These are phyloP conservation scores for Allacma fusca DNA, from an alignment of 2,888 invertebrate species.

Conservation along the genomic window DNA sequence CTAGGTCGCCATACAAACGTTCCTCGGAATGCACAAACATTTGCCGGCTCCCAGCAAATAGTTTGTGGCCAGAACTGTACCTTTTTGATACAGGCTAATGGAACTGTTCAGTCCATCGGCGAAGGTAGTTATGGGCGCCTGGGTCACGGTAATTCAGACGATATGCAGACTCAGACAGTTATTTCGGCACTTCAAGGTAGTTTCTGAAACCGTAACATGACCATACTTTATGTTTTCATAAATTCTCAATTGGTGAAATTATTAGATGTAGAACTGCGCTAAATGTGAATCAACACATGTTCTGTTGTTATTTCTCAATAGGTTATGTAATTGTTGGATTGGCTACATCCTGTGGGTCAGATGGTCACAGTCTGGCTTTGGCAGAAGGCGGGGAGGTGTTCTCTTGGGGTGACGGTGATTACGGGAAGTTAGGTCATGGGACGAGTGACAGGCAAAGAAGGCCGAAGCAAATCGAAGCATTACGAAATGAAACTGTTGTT, in stretches of 20 bases:
- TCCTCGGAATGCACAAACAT: constrained; percentile 66
- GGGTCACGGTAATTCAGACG: constrained; percentile 72
- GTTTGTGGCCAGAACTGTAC: constrained; percentile 74
- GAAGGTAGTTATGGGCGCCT: constrained; percentile 73
- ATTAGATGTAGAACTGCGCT: too few relatives aligned
- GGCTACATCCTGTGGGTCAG: constrained; percentile 72
- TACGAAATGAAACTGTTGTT: constrained; percentile 71
- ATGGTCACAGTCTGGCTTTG: constrained; percentile 72
- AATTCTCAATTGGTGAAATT: too few relatives aligned
- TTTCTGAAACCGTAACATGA: background rate
- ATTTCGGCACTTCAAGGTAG: constrained; percentile 70
- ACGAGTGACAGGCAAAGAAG: constrained; percentile 72
- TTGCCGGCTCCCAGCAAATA: constrained; percentile 69
- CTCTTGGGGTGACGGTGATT: constrained; percentile 68
- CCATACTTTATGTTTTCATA: too few relatives aligned
- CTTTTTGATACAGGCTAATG: constrained; percentile 71
- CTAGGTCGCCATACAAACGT: constrained; percentile 64
- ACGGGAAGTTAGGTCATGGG: constrained; percentile 74
- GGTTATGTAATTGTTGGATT: constrained; percentile 73
- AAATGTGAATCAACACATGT: too few relatives aligned
- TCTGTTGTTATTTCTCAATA: constrained; percentile 54
- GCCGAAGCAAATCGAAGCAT: constrained; percentile 71
- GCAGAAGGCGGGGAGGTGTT: constrained; percentile 73
- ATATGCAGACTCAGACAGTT: constrained; percentile 69
- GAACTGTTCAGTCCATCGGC: constrained; percentile 72